Evolutionary conservation across 2,113 vertebrate species (phyloP).

Genomic region (Camelus dromedarius): DNA sequence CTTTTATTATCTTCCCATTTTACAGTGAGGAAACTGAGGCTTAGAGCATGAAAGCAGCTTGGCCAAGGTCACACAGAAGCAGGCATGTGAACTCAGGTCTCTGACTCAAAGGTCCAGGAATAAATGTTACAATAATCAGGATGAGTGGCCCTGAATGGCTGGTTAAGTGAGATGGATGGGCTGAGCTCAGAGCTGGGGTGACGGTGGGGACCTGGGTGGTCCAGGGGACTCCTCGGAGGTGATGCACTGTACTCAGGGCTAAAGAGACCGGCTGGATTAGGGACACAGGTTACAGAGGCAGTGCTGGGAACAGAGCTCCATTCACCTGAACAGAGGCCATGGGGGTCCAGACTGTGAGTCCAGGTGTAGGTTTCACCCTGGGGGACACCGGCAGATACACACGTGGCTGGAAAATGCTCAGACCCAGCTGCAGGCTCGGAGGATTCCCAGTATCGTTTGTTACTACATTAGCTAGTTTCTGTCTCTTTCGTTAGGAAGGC

Average conservation of each 20-base stretch:
- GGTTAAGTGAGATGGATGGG: not conserved
- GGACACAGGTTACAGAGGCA: not conserved
- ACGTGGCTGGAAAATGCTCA: not conserved
- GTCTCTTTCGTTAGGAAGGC: not conserved
- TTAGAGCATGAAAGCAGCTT: not conserved
- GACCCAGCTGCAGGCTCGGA: not conserved
- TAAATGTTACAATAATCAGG: not conserved
- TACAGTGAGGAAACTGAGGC: not conserved
- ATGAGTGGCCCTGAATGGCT: not conserved
- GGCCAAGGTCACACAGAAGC: not conserved
- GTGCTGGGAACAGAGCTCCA: not conserved
- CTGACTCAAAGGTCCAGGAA: not conserved
- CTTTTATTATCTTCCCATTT: not conserved
- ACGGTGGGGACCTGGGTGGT: not conserved
- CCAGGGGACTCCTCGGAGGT: not conserved
- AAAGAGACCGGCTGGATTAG: not conserved
- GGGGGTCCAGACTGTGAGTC: not conserved
- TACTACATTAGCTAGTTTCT: not conserved
- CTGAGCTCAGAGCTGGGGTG: not conserved
- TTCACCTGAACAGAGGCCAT: not conserved
- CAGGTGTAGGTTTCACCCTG: not conserved
- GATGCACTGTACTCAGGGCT: too few species aligned
- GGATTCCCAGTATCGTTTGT: not conserved
- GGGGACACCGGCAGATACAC: accelerated
- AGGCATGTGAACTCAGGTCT: not conserved